Percentiles rank a stretch among this genome's conserved stretches.
phyloP scores from a whole-genome alignment of 1,140 invertebrate species.

The Dendroctonus ponderosae region DNA sequence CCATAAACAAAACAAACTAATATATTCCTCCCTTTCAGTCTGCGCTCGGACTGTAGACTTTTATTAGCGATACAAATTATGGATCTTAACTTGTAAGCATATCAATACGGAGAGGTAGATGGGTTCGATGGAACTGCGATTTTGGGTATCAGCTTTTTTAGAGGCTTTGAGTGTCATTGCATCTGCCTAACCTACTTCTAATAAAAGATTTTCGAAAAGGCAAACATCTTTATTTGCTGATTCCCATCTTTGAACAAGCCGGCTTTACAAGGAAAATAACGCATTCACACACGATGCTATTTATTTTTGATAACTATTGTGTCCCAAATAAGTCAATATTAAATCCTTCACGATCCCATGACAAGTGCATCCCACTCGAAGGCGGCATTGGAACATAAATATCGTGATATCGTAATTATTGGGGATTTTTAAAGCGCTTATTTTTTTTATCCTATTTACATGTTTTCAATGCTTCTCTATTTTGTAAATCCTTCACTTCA shows the following conservation, averaged over 20 bases:
- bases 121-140: no score
- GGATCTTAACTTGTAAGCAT: no score
- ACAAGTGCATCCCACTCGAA: slow-evolving; percentile 11
- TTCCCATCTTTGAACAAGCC: slow-evolving; percentile 4
- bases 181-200: slow-evolving; percentile 15
- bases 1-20: no score
- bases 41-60: no score
- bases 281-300: slow-evolving; percentile 7
- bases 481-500: slow-evolving; percentile 2
- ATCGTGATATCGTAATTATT: background rate
- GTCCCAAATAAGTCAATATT: slow-evolving; percentile 10
- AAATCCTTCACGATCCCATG: background rate
- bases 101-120: background rate
- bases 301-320: slow-evolving; percentile 13
- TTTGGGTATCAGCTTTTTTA: background rate
- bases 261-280: slow-evolving; percentile 4
- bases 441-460: background rate
- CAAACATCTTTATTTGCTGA: slow-evolving; percentile 5
- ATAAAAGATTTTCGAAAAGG: slow-evolving; percentile 3
- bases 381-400: background rate
- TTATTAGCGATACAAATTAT: no score
- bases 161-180: background rate
- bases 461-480: slow-evolving; percentile 7
- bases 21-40: no score
- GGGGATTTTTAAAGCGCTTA: background rate